phyloP scores from a whole-genome alignment of 1,140 invertebrate genomes.

The Drosophila busckii region DNA sequence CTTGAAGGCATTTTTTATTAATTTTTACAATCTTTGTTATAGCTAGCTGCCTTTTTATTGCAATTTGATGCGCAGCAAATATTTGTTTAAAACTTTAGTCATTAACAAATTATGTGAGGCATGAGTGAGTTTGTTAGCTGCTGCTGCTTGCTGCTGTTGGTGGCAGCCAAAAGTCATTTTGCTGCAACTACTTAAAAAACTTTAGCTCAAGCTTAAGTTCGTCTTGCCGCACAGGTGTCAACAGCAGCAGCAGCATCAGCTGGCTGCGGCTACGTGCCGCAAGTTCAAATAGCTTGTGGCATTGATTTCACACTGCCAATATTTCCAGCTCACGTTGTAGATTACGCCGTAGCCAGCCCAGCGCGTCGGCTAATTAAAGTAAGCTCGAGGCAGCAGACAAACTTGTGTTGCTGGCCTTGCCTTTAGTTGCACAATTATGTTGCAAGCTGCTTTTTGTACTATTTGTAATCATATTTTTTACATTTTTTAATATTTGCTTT shows the following conservation, averaged over 20 bases:
- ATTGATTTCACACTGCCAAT: constrained; percentile 22
- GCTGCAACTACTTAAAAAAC: not conserved
- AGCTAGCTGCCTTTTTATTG: too few relatives aligned
- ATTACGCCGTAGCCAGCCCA: constrained; percentile 53
- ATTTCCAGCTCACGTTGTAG: constrained; percentile 8
- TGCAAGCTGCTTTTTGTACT: constrained; percentile 3
- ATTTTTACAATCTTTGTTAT: constrained; percentile 15
- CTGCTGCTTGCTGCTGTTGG: not conserved
- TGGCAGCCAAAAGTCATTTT: constrained; percentile 4
- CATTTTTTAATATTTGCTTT: constrained; percentile 64
- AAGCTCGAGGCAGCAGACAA: constrained; percentile 30
- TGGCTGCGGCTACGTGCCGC: constrained; percentile 4
- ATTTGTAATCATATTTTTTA: constrained; percentile 8
- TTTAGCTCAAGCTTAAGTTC: constrained; percentile 5
- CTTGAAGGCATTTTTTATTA: constrained; percentile 48
- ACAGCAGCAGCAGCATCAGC: constrained; percentile 6
- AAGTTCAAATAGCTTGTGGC: constrained; percentile 14
- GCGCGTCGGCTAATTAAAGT: constrained; percentile 65
- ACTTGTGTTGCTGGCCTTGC: constrained; percentile 19
- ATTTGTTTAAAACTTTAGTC: constrained; percentile 33
- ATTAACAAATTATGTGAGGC: constrained; percentile 27
- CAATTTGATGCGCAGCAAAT: too few relatives aligned
- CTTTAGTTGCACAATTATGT: not conserved
- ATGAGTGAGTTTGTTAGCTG: constrained; percentile 1
- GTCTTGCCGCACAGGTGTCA: constrained; percentile 11